Evolutionary conservation across 2,113 vertebrate species (phyloP).

Genomic region (Poicephalus meyeri): DNA sequence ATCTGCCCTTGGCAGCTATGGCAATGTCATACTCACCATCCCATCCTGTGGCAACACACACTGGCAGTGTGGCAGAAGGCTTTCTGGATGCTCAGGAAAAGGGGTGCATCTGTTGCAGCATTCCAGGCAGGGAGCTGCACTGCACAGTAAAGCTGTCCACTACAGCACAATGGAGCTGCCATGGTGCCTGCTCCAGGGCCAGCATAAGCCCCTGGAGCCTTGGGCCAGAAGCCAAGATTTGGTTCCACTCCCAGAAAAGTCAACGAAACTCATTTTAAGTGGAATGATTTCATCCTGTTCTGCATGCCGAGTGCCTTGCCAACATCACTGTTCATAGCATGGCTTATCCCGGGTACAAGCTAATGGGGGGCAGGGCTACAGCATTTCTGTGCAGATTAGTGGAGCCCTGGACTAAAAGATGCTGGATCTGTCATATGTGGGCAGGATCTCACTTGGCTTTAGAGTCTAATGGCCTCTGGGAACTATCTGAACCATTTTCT

Average conservation of each 20-base stretch:
- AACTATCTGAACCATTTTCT: neutral
- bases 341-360: neutral
- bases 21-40: neutral
- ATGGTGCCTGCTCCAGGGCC: neutral
- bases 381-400: neutral
- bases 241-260: constrained; percentile 51
- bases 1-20: neutral
- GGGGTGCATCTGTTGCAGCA: neutral
- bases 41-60: accelerated
- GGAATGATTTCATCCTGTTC: neutral
- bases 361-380: neutral
- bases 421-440: neutral
- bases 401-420: neutral
- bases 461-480: neutral
- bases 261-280: constrained; percentile 38
- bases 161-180: neutral
- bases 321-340: neutral
- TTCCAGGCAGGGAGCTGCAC: neutral
- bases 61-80: neutral
- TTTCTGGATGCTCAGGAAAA: accelerated
- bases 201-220: accelerated
- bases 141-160: neutral
- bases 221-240: neutral
- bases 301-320: neutral
- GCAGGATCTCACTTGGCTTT: neutral